Conservation (phyloP, 1,140 invertebrate genomes). For the Zaprionus vittiger region DNA sequence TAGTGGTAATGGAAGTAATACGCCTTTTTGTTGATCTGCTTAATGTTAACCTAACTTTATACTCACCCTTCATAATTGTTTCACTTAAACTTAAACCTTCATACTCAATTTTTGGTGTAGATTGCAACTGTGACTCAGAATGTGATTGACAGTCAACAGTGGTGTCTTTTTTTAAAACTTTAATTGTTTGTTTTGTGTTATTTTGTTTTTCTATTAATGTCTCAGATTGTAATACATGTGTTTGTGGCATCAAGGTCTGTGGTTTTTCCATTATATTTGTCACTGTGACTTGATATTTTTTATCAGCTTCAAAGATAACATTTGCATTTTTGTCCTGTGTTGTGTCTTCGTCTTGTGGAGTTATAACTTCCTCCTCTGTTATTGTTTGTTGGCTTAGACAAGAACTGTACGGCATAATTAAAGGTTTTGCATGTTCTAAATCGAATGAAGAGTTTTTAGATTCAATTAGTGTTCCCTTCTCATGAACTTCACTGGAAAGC, state of each 20-base stretch:
- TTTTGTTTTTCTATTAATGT: constrained; percentile 16
- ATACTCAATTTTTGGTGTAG: constrained; percentile 27
- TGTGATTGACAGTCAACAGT: constrained; percentile 14
- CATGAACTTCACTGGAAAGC: constrained; percentile 44
- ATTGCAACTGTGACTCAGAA: constrained; percentile 20
- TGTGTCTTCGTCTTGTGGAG: constrained; percentile 20
- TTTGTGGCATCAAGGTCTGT: constrained; percentile 35
- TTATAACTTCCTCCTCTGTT: constrained; percentile 47
- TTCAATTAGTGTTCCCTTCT: constrained; percentile 45
- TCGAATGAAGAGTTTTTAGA: constrained; percentile 5
- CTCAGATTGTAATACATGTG: constrained; percentile 30
- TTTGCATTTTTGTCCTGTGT: constrained; percentile 41
- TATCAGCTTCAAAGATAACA: constrained; percentile 34
- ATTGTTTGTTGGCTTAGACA: constrained; percentile 55
- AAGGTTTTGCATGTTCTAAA: constrained; percentile 31
- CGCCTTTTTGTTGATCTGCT: constrained; percentile 65
- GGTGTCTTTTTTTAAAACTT: constrained; percentile 35
- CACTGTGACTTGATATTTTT: constrained; percentile 40
- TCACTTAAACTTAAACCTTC: constrained; percentile 42
- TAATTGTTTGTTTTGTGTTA: constrained; percentile 29
- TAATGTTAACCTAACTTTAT: constrained; percentile 43
- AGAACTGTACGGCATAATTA: constrained; percentile 51
- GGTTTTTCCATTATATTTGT: constrained; percentile 17
- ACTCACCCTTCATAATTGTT: constrained; percentile 67
- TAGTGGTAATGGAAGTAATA: constrained; percentile 71